Evolutionary conservation across 2,888 invertebrate species (phyloP).

Genomic region (Cremastinae sp.): DNA sequence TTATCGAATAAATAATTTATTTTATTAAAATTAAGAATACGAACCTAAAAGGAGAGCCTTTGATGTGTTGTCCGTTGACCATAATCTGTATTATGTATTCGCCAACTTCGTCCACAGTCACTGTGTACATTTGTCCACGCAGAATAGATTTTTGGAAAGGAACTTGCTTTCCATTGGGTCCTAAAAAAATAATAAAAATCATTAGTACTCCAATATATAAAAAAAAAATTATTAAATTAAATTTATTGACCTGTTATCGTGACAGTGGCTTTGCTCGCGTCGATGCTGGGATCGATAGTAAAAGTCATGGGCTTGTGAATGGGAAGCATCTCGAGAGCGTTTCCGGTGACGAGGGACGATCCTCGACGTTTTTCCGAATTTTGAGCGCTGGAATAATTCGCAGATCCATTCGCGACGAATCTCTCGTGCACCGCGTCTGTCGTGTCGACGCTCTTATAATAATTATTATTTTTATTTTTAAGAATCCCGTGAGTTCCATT

Average conservation of each 20-base stretch:
- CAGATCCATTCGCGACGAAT: slow-evolving; percentile 67
- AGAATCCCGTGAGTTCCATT: slow-evolving; percentile 74
- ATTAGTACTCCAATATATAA: background rate
- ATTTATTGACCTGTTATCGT: slow-evolving; percentile 80
- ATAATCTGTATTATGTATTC: slow-evolving; percentile 92
- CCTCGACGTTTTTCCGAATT: slow-evolving; percentile 63
- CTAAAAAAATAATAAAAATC: slow-evolving; percentile 71
- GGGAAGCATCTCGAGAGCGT: slow-evolving; percentile 83
- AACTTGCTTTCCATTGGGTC: slow-evolving; percentile 78
- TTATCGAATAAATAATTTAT: too few relatives aligned
- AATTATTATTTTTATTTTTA: slow-evolving; percentile 76
- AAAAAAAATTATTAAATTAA: background rate
- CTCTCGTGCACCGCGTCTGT: slow-evolving; percentile 72
- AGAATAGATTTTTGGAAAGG: slow-evolving; percentile 77
- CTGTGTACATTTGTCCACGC: slow-evolving; percentile 74
- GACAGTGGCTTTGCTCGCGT: slow-evolving; percentile 80
- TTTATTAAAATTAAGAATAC: too few relatives aligned
- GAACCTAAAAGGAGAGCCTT: slow-evolving; percentile 93
- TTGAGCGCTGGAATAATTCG: slow-evolving; percentile 56
- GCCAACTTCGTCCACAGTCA: slow-evolving; percentile 93
- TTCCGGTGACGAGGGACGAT: slow-evolving; percentile 81
- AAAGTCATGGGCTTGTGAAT: slow-evolving; percentile 83
- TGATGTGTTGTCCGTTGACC: slow-evolving; percentile 91
- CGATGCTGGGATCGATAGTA: slow-evolving; percentile 80
- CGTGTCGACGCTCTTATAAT: slow-evolving; percentile 71